Evolutionary conservation across 1,140 invertebrate species (phyloP), one percentile per base, ranked within the genome.

Genomic region (Dufourea novaeangliae): DNA sequence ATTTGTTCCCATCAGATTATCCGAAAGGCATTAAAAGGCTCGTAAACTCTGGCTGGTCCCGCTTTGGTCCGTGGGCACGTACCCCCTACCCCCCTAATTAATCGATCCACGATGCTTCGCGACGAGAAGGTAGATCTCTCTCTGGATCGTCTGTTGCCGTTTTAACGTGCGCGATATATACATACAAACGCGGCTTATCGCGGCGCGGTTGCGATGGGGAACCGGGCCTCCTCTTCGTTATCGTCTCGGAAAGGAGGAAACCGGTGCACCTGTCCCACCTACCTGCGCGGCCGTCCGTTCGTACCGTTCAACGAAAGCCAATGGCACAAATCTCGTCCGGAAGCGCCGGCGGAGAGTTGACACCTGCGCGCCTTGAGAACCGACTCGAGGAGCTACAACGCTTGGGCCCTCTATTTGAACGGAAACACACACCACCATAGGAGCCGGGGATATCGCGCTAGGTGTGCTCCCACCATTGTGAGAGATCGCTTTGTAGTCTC

Each of bases 341-440:
- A 89, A 88, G 80, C 84, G 39, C 78, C n/a, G 68, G 69, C 82
- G 81, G 84, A 17, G 20, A 85, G 88, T 88, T 89, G 88, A 89
- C 88, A 89, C 87, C 87, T 88, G 84, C 78, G 46, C 78, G 50
- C 79, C 86, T 87, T 86, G 86, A 87, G 86, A 87, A 86, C 86
- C 66, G 67, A 59, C 69, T 54, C 64, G 77, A 20, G 10, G 25
- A 12, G 54, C 10, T 27, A 46, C 68, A 54, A 61, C 59, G 72
- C 61, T n/a, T n/a, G n/a, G 44, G 50, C 37, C 83, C 72, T 86
- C 62, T 89, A 85, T 89, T 88, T 87, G 79, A 87, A 89, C 88
- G 87, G 88, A 88, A 89, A 88, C 85, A 63, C 85, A 63, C 41
- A n/a, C n/a, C n/a, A n/a, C n/a, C n/a, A n/a, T n/a, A n/a, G n/a